Percentiles rank a stretch among this genome's conserved stretches.
phyloP scores from a whole-genome alignment of 2,888 invertebrate genomes.

The Caenorhabditis drosophilae region DNA sequence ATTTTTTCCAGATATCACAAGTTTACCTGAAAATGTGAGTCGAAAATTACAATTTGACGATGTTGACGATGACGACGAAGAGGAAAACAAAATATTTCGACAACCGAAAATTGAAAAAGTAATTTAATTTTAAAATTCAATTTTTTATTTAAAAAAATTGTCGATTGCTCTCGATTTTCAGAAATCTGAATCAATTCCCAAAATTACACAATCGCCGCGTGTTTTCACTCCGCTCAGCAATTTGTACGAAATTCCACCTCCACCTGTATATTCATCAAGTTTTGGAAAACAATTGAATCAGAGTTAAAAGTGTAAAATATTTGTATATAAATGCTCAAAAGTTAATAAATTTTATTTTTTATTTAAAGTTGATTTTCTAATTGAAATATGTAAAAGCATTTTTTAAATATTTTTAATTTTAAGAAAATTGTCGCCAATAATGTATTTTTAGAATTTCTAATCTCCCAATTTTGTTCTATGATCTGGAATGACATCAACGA shows the following conservation, averaged over 20 bases:
- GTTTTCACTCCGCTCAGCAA: too few species aligned
- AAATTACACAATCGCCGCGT: not conserved
- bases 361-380: too few species aligned
- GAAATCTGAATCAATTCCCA: not conserved
- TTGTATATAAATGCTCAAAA: too few species aligned
- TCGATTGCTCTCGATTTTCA: too few species aligned
- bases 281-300: not conserved
- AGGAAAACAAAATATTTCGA: slow-evolving; percentile 1
- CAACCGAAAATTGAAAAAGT: not conserved
- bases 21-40: slow-evolving; percentile 4
- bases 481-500: not conserved
- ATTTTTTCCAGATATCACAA: slow-evolving; percentile 12
- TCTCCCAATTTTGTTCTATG: not conserved
- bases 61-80: slow-evolving; percentile 16
- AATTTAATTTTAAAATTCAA: not conserved
- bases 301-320: too few species aligned
- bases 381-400: too few species aligned
- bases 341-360: too few species aligned
- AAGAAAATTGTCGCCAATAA: too few species aligned
- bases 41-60: slow-evolving; percentile 21
- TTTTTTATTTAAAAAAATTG: not conserved
- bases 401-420: too few species aligned
- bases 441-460: too few species aligned
- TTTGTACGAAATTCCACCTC: not conserved
- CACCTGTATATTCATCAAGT: not conserved